phyloP scores from a whole-genome alignment of 2,888 invertebrate species.

The Apamea epomidion region DNA sequence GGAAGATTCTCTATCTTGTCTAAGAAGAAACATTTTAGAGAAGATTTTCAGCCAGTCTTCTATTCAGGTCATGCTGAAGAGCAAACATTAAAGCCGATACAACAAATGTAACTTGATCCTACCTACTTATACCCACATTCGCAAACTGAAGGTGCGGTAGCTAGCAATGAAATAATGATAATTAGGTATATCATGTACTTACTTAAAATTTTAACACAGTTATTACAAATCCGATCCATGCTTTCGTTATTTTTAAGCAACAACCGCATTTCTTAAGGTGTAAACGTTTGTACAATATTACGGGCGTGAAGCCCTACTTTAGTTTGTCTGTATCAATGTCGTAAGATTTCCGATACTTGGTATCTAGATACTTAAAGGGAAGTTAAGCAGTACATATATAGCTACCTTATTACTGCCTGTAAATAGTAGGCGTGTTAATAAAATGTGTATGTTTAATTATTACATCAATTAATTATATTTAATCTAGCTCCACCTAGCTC shows the following conservation, averaged over 20 bases:
- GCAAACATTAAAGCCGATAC: background rate
- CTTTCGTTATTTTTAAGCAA: constrained; percentile 58
- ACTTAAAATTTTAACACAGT: constrained; percentile 23
- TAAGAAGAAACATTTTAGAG: too few relatives aligned
- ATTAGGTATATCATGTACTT: constrained; percentile 18
- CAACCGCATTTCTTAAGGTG: constrained; percentile 45
- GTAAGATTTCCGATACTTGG: constrained; percentile 45
- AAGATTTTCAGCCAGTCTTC: background rate
- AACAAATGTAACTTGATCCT: background rate
- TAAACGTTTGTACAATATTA: constrained; percentile 39
- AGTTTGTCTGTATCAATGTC: constrained; percentile 48
- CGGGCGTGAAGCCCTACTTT: constrained; percentile 26
- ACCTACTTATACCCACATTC: background rate
- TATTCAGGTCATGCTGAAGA: background rate
- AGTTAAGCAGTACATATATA: constrained; percentile 29
- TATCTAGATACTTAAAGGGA: constrained; percentile 20
- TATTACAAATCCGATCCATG: constrained; percentile 29
- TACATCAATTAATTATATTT: background rate
- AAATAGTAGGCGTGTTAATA: background rate
- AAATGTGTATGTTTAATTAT: background rate
- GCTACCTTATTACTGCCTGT: background rate
- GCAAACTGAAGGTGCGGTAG: background rate
- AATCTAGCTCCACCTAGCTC: background rate
- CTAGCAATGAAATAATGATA: constrained; percentile 17
- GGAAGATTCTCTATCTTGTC: background rate